Base-by-base conservation (phyloP, 2,888 invertebrate genomes). In the Patella ulyssiponensis region DNA sequence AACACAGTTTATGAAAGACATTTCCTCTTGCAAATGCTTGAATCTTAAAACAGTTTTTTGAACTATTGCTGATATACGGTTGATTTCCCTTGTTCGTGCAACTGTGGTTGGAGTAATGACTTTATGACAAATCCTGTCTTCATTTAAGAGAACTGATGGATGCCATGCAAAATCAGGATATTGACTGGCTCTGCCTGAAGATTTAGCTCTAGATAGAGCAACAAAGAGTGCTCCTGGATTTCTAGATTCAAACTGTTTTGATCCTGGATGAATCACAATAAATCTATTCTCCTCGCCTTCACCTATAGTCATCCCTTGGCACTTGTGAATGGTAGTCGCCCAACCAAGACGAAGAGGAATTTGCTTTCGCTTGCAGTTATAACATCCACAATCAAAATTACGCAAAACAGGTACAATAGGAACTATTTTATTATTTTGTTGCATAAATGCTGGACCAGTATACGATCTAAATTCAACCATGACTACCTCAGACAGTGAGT, bases 401-500 rank as follows among this genome's bases (percentile, higher is more conserved):
- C 44, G 44, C 7, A 44, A 44, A 44, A 44, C 44, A 44, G 7
- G 44, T 44, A 44, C 44, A 44, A 44, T 44, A 44, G 7, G 44
- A 44, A 44, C 44, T 44, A 7, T 7, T 44, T 44, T 44, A 44
- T 75, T 80, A 3, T 11, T n/a, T 44, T 44, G 3, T 44, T 44
- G 2, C 44, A 7, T 44, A 44, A 44, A 44, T 44, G 44, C 44
- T 44, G 44, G 44, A 3, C 44, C 44, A 44, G 44, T 44, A 7
- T 44, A 44, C 7, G 44, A 44, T 44, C 3, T 44, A 74, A 82
- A 84, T 12, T 79, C 69, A 11, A 86, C 84, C 79, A 83, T 82
- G 3, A 85, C 81, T 69, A 80, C 82, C 78, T 78, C 77, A 20
- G 84, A 82, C 27, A 80, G 69, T 23, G 77, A 73, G n/a, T 77